Percentiles rank a stretch among this genome's conserved stretches.
phyloP scores from a whole-genome alignment of 2,113 vertebrate genomes.

The Pomatostomus ruficeps region DNA sequence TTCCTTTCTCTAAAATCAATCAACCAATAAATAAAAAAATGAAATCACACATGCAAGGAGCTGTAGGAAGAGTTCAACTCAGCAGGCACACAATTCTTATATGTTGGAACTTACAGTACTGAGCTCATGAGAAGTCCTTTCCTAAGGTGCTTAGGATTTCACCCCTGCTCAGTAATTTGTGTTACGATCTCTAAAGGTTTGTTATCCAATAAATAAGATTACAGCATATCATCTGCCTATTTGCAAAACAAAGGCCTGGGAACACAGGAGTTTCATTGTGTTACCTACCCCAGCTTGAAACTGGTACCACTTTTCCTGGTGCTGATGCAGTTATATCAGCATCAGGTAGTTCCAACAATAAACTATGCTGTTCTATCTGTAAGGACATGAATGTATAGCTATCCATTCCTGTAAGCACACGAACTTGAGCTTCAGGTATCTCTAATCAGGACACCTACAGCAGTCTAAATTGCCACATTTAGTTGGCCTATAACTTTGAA shows the following conservation, averaged over 20 bases:
- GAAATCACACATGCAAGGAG: not conserved
- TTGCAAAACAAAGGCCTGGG: not conserved
- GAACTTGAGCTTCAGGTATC: not conserved
- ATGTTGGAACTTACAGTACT: not conserved
- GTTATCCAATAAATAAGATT: not conserved
- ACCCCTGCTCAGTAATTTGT: not conserved
- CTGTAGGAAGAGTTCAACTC: not conserved
- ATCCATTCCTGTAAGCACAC: not conserved
- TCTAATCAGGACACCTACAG: not conserved
- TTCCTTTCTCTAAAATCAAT: not conserved
- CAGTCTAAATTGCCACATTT: not conserved
- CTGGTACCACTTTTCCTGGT: not conserved
- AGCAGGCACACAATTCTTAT: not conserved
- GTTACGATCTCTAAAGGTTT: not conserved
- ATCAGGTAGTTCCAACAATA: not conserved
- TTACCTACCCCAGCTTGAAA: not conserved
- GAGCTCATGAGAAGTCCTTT: not conserved
- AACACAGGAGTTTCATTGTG: not conserved
- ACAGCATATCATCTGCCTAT: not conserved
- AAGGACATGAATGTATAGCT: not conserved
- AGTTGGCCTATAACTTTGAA: not conserved
- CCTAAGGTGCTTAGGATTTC: not conserved
- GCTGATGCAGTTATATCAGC: not conserved
- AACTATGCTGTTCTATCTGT: not conserved
- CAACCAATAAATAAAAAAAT: not conserved